Evolutionary conservation across 2,113 vertebrate genomes (phyloP), one percentile per base, ranked within the genome.

Genomic region (Colinus virginianus): DNA sequence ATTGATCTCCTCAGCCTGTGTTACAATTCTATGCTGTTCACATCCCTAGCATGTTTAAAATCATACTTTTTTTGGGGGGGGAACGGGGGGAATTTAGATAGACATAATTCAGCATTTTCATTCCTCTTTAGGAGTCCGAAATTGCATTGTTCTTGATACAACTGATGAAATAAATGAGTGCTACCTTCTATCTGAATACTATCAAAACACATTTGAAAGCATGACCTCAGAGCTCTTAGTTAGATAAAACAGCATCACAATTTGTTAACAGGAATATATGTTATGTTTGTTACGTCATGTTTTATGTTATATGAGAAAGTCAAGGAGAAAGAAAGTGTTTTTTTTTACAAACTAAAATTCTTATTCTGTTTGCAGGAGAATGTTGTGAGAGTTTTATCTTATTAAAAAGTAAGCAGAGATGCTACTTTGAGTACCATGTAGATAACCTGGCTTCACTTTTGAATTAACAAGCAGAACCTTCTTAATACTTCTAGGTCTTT

Each of bases 1-100:
- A 53, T 0, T 30, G 2, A 4, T 78, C 22, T 66, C 10, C 1
- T 17, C 56, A 59, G 23, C 26, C 42, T 58, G 8, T 19, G 8
- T 7, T 63, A 62, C 36, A 68, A 77, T 62, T 62, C 11, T 49
- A 72, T 81, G 16, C 16, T 32, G 13, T 38, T 85, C 68, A 36
- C 5, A 26, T 28, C 43, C 36, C 7, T 26, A 78, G 7, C 3
- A 4, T 43, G 46, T 64, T 72, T 82, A 55, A 75, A 78, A 25
- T 14, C 5, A 22, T 30, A 48, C 0, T 81, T 78, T 61, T 59
- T 64, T 46, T 36, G 36, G 36, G 36, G 36, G 36, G 36, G 36
- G 36, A 36, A 36, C 7, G 36, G 36, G 36, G 36, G 25, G 87
- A 79, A 76, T 51, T 64, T 12, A 66, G 17, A 40, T 42, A 1